Base-by-base conservation (phyloP, 2,113 vertebrate species). In the Xyrauchen texanus region DNA sequence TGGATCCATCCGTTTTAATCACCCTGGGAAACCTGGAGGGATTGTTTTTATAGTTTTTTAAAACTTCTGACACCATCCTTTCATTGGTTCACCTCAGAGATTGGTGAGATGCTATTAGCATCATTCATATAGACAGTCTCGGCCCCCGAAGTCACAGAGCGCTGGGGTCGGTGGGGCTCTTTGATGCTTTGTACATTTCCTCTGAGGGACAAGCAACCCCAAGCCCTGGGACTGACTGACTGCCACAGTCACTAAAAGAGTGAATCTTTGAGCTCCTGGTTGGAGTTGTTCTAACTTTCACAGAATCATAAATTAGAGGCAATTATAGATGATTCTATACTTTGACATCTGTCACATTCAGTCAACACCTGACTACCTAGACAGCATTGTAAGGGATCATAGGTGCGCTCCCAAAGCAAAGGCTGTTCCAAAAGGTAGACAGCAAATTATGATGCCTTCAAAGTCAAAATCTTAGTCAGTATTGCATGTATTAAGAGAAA, bases 1-100 rank as follows among this genome's bases (percentile, higher is more conserved):
- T 78, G 80, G 76, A 84, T 85, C 78, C 69, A 80, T 87, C 81
- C 84, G 87, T 87, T 87, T 88, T 84, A 87, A 88, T 87, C 83
- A 87, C 81, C 74, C 70, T 63, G 78, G 74, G 45, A 79, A 84
- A 82, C 57, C 68, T 80, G 52, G 68, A 79, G 76, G 84, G 84
- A 86, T 81, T 85, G 83, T 82, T 86, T 86, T 86, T 83, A 83
- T 83, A 82, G 78, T 77, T 77, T 83, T 16, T 34, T 34, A 34
- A 68, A 84, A 86, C 80, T 83, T 86, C 65, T 85, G 82, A 87
- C 86, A 83, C 82, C 47, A 75, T 60, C 61, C 79, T 82, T 80
- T 78, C 72, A 71, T 76, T 65, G 81, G 53, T 74, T 82, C 84
- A 84, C 71, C 78, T 81, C 69, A 60, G 79, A 69, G 67, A 85